Base-by-base conservation (phyloP, 2,113 vertebrate genomes). In the Orientallactaga bullata region DNA sequence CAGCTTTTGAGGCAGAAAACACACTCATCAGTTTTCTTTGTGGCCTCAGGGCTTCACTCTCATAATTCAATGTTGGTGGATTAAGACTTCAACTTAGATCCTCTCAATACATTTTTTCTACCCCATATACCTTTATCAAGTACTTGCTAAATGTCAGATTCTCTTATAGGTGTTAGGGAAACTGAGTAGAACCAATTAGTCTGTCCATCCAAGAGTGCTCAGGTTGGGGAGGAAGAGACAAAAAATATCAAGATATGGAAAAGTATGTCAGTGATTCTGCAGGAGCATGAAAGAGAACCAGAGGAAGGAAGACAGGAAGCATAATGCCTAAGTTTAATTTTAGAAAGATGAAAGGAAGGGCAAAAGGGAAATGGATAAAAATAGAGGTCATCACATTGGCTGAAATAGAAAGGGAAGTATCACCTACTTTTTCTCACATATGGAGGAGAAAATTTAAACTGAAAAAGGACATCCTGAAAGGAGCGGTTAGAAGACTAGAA, bases 1-100 rank as follows among this genome's bases (percentile, higher is more conserved):
- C 23, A 42, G 39, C 21, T 69, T 68, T 61, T 94, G 63, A 92
- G 66, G 11, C 93, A 87, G 35, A 90, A 92, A 83, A 80, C 1
- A 17, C 32, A 85, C n/a, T 76, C 12, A 9, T 63, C 32, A 60
- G 71, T 85, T 86, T 94, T 85, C 47, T 91, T 88, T 69, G 66
- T 65, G 39, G n/a, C 12, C 11, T 13, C 0, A 68, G 42, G 60
- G 61, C 26, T 88, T 78, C 30, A 69, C n/a, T 58, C 32, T 20
- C 12, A 23, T 55, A 13, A 78, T 55, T 71, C 35, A 35, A 82
- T n/a, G 68, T 6, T n/a, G 17, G 8, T 71, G 23, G 37, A 42
- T 88, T 89, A 69, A 89, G 71, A 79, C 71, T 32, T 32, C 9
- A 88, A 28, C 47, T 69, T 72, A 39, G 37, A 68, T 72, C 63